A percentile compares a stretch with the other conserved stretches of the same genome.
Evolutionary conservation across 2,797 vertebrate genomes (phyloP).

Genomic region (Phalanger gymnotis): DNA sequence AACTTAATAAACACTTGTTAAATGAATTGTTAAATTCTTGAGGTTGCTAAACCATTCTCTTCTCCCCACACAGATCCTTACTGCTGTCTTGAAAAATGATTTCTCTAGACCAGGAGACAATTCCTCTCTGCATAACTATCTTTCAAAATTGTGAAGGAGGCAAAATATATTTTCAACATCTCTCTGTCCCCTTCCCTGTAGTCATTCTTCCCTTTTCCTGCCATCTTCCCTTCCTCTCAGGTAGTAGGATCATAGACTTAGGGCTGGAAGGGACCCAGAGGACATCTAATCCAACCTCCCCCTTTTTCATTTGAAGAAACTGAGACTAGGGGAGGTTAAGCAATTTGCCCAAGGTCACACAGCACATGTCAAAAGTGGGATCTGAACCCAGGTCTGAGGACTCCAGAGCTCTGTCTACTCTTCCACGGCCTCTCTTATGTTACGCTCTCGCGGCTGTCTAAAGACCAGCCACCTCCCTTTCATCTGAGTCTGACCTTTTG

Average conservation of each 20-base stretch:
- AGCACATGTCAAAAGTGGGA: background rate
- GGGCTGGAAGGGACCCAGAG: background rate
- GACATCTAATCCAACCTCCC: background rate
- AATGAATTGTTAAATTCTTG: background rate
- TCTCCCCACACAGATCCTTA: background rate
- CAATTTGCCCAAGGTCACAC: background rate
- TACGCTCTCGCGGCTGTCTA: background rate
- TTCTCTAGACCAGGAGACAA: background rate
- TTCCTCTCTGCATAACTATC: background rate
- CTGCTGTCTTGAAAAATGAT: background rate
- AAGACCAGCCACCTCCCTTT: background rate
- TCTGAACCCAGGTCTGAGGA: background rate
- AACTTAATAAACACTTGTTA: background rate
- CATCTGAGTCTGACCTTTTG: background rate
- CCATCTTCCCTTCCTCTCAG: background rate
- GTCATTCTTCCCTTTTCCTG: background rate
- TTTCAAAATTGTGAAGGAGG: background rate
- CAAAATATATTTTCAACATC: background rate
- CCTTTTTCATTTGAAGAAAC: background rate
- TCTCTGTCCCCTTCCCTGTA: background rate
- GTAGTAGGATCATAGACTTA: background rate
- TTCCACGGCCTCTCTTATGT: background rate
- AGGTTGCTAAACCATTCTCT: background rate
- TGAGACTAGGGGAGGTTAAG: background rate
- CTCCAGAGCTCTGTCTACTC: background rate